Evolutionary conservation across 2,888 invertebrate species (phyloP).

Genomic region (Steromphala cineraria): DNA sequence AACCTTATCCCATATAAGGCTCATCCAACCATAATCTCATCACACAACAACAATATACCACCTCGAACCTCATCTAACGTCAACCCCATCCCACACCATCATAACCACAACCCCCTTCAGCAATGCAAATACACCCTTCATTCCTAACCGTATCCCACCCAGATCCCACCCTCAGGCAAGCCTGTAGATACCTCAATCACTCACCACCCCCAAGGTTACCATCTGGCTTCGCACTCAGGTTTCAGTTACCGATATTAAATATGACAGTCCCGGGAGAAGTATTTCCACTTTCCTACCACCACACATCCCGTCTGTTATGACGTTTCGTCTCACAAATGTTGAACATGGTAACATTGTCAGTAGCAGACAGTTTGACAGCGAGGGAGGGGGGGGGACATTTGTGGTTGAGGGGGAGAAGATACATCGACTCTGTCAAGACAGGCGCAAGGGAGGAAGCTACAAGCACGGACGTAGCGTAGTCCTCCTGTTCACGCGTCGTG

Average conservation of each 20-base stretch:
- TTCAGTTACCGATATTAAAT: constrained; percentile 2
- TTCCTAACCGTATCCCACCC: neutral
- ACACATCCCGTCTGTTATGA: neutral
- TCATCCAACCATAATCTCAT: too few relatives aligned
- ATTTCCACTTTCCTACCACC: neutral
- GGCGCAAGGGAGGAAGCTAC: neutral
- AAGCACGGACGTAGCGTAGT: neutral
- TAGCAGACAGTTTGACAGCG: neutral
- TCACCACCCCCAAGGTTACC: neutral
- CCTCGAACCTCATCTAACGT: too few relatives aligned
- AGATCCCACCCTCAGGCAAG: neutral
- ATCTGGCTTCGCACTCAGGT: neutral
- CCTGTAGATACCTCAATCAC: neutral
- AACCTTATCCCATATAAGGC: too few relatives aligned
- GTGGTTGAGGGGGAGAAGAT: neutral
- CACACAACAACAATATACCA: too few relatives aligned
- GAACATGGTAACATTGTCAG: neutral
- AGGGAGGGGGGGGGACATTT: neutral
- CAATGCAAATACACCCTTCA: too few relatives aligned
- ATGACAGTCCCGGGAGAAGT: neutral
- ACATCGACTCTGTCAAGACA: constrained; percentile 5
- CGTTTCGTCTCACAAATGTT: neutral
- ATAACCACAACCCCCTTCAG: too few relatives aligned
- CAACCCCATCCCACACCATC: too few relatives aligned
- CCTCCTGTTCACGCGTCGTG: neutral